Percentiles rank a stretch among this genome's conserved stretches.
phyloP scores from a whole-genome alignment of 2,888 invertebrate genomes.

The Clepsis dumicolana region DNA sequence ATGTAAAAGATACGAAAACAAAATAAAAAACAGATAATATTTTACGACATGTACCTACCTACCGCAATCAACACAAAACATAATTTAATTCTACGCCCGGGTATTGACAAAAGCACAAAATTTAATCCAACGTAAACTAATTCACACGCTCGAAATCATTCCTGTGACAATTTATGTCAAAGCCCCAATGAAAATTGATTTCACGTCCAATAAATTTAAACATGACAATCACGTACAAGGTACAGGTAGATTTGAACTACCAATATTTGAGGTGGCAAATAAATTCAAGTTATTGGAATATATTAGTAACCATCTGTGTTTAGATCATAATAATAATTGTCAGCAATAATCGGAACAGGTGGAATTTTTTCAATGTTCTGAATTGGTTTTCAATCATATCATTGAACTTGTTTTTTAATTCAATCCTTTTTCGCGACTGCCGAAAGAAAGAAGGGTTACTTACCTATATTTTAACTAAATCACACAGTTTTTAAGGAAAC shows the following conservation, averaged over 20 bases:
- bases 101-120: slow-evolving; percentile 23
- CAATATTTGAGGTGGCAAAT: slow-evolving; percentile 15
- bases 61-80: not conserved
- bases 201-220: slow-evolving; percentile 39
- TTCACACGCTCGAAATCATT: slow-evolving; percentile 31
- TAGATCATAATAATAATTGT: not conserved
- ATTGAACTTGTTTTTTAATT: too few species aligned
- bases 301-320: not conserved
- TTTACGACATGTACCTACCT: not conserved
- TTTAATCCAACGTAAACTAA: slow-evolving; percentile 34
- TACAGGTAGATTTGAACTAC: slow-evolving; percentile 34
- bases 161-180: slow-evolving; percentile 38
- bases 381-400: too few species aligned
- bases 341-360: too few species aligned
- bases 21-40: not conserved
- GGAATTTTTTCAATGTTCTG: too few species aligned
- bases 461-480: too few species aligned
- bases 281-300: not conserved
- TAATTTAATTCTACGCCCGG: slow-evolving; percentile 5
- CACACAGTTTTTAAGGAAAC: too few species aligned
- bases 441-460: too few species aligned
- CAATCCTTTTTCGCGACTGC: too few species aligned
- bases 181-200: slow-evolving; percentile 40
- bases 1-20: not conserved
- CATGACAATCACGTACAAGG: slow-evolving; percentile 33